A percentile compares a stretch with the other conserved stretches of the same genome.
phyloP scores from a whole-genome alignment of 1,140 invertebrate genomes.

The Colletes latitarsis region DNA sequence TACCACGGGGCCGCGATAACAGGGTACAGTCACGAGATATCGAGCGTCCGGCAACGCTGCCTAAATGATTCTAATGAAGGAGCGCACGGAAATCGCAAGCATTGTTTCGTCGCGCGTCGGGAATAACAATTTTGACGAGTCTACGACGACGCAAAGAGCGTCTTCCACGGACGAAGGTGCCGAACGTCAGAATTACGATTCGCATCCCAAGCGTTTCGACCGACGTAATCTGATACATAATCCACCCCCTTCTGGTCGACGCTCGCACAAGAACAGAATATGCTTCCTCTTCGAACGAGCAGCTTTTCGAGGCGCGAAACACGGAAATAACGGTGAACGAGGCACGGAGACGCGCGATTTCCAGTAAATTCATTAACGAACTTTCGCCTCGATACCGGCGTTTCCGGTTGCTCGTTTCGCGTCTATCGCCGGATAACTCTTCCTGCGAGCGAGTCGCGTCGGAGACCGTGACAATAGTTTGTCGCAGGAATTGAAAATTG shows the following conservation, averaged over 20 bases:
- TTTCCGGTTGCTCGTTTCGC: background rate
- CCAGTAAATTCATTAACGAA: constrained; percentile 19
- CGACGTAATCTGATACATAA: background rate
- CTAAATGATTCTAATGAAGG: constrained; percentile 43
- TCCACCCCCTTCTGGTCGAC: background rate
- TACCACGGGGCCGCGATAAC: background rate
- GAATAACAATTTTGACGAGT: constrained; percentile 24
- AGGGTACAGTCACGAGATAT: background rate
- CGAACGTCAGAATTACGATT: background rate
- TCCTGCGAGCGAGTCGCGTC: background rate
- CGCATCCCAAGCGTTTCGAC: background rate
- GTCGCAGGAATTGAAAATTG: constrained; percentile 22
- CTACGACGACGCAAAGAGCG: background rate
- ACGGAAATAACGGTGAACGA: constrained; percentile 4
- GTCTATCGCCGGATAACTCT: background rate
- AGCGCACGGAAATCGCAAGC: constrained; percentile 44
- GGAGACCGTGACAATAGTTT: constrained; percentile 15
- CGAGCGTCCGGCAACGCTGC: constrained; percentile 12
- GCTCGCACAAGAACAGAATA: background rate
- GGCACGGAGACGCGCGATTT: background rate
- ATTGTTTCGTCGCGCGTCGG: constrained; percentile 39
- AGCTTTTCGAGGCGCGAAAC: constrained; percentile 17
- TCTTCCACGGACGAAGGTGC: background rate
- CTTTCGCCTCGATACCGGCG: constrained; percentile 31
- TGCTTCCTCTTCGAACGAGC: background rate